Percentiles rank a stretch among this genome's conserved stretches.
Conservation (phyloP, 2,797 vertebrate genomes). For the Acanthurus lineatus region DNA sequence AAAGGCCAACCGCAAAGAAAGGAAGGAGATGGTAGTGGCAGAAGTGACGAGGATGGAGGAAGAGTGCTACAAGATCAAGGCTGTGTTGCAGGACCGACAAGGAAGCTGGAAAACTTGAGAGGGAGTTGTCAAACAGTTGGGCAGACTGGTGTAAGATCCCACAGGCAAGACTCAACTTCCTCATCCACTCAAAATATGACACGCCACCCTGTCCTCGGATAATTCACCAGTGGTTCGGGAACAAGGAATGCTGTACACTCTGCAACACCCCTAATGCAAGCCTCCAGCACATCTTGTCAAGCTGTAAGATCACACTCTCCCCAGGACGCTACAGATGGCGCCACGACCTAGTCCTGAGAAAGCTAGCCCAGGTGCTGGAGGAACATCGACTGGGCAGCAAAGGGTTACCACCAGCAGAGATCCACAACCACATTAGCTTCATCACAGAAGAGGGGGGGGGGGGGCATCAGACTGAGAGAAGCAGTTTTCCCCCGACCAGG, state of each 20-base stretch:
- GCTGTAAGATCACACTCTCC: not conserved
- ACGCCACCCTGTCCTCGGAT: conserved; percentile 14
- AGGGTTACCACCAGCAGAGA: not conserved
- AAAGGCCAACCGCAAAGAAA: not conserved
- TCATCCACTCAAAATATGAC: not conserved
- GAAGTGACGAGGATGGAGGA: not conserved
- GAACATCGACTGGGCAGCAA: not conserved
- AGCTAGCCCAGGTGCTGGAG: not conserved
- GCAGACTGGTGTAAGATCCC: conserved; percentile 3
- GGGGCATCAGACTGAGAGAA: too few species aligned
- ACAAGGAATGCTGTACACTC: not conserved
- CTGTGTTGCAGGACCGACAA: not conserved
- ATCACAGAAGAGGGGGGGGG: not conserved
- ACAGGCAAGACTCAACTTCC: conserved; percentile 20
- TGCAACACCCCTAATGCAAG: not conserved
- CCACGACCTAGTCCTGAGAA: not conserved
- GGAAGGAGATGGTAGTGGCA: not conserved
- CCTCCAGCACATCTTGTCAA: not conserved
- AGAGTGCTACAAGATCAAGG: not conserved
- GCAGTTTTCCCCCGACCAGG: too few species aligned
- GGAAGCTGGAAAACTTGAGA: conserved; percentile 36
- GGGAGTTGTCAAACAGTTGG: not conserved
- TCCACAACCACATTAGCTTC: not conserved
- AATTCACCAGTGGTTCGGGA: conserved; percentile 27
- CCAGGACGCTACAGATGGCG: not conserved